These are phyloP conservation scores for Watsonalla binaria DNA, from an alignment of 2,888 invertebrate genomes.

Conservation along the genomic window DNA sequence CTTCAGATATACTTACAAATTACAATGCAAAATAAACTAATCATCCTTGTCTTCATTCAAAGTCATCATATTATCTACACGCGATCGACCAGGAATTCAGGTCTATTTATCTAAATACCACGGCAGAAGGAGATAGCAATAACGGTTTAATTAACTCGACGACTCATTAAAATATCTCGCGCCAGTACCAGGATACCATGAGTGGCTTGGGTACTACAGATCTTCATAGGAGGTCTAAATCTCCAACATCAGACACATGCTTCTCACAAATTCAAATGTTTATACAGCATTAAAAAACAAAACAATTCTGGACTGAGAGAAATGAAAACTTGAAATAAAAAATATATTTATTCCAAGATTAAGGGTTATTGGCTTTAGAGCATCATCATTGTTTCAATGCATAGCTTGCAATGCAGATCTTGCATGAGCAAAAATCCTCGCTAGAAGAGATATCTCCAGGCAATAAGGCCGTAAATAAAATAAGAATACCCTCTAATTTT, in stretches of 20 bases:
- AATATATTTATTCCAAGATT: no score
- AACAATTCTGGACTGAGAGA: not conserved
- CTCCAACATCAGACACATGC: not conserved
- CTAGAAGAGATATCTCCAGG: no score
- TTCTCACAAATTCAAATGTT: not conserved
- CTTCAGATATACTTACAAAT: not conserved
- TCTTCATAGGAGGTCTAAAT: not conserved
- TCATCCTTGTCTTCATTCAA: slow-evolving; percentile 6
- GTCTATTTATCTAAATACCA: slow-evolving; percentile 6
- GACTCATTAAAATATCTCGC: slow-evolving; percentile 38
- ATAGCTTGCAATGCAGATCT: no score
- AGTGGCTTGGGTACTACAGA: not conserved
- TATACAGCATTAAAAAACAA: no score
- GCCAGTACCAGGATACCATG: slow-evolving; percentile 26
- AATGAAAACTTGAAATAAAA: not conserved
- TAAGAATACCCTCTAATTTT: no score
- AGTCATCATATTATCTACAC: slow-evolving; percentile 19
- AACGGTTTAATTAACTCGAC: slow-evolving; percentile 41
- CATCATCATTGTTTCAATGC: no score
- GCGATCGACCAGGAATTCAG: slow-evolving; percentile 8
- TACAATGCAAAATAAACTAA: no score
- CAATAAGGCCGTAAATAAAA: no score
- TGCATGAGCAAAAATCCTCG: no score
- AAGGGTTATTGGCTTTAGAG: no score
- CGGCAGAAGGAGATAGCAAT: slow-evolving; percentile 19